These are phyloP conservation scores for Chelmon rostratus DNA, from an alignment of 2,797 vertebrate genomes.

Conservation along the genomic window DNA sequence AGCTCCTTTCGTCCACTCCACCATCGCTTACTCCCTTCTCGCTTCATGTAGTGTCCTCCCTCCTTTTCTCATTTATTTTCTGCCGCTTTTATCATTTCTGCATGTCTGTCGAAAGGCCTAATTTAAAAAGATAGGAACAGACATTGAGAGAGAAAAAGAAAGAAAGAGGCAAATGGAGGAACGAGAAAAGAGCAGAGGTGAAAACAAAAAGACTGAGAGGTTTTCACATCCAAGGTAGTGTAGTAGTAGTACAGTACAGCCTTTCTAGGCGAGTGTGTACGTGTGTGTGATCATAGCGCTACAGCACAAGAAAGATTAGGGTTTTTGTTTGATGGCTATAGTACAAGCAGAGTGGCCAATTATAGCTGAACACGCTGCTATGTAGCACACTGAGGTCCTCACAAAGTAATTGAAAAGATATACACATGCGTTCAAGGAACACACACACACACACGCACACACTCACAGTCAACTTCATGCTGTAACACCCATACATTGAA, in stretches of 20 bases:
- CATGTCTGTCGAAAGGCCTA: neutral
- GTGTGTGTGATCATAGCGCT: neutral
- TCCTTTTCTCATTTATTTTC: constrained; percentile 26
- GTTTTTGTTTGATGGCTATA: constrained; percentile 1
- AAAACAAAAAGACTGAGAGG: neutral
- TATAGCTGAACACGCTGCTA: constrained; percentile 1
- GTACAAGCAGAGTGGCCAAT: neutral
- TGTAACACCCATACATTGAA: constrained; percentile 12
- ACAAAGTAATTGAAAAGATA: neutral
- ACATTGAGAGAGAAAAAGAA: neutral
- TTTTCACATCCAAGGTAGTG: neutral
- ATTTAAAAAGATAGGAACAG: constrained; percentile 10
- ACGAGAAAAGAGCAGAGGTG: neutral
- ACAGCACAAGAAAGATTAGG: neutral
- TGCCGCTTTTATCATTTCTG: constrained; percentile 9
- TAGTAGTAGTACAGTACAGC: no score
- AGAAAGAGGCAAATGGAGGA: neutral
- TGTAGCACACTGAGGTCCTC: constrained; percentile 7
- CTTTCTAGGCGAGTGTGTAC: neutral
- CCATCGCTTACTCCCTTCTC: constrained; percentile 30
- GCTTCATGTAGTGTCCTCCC: constrained; percentile 15
- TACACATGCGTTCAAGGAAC: neutral
- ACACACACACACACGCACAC: neutral
- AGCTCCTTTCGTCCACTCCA: constrained; percentile 42
- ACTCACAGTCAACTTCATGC: neutral